Evolutionary conservation across 2,113 vertebrate genomes (phyloP), one percentile per base, ranked within the genome.

Genomic region (Lepidothrix coronata): DNA sequence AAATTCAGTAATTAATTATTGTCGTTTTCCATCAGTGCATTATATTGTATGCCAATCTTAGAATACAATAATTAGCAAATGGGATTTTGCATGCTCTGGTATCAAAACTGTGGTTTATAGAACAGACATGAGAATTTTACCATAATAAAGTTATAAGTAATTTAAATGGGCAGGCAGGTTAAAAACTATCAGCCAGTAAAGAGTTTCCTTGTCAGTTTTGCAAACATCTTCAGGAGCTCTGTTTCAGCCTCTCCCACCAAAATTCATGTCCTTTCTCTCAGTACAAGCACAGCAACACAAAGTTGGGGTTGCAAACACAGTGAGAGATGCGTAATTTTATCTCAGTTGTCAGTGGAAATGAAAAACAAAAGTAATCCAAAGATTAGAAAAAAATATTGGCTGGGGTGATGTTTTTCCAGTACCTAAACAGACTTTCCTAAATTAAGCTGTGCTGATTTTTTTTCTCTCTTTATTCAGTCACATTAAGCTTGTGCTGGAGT

Each of bases 1-100:
- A 93, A 95, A 96, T 91, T 83, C 93, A 79, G 95, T 95, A 96
- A 97, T 96, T 97, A 97, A 97, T 97, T 97, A 97, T 97, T 97
- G 95, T 96, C 58, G 19, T 96, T 97, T 96, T 96, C 93, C 95
- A 96, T 97, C 96, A 97, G 82, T 86, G 90, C 77, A 71, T 93
- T 94, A 96, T 91, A 96, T 96, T 97, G 91, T 92, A 88, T 95
- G 96, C 96, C 96, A 97, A 96, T 97, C 96, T 97, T 81, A 76
- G 95, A 95, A 92, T 91, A 93, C 87, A 96, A 95, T 97, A 96
- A 96, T 97, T 97, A 97, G 70, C 73, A 95, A 97, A 97, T 84
- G 89, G 89, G 84, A 92, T 97, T 95, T 96, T 88, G n/a, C 74
- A 81, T 83, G 91, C 63, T 88, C 63, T 91, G 61, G 77, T 92